Evolutionary conservation across 1,140 invertebrate species (phyloP), one percentile per base, ranked within the genome.

Genomic region (Drosophila malerkotliana): DNA sequence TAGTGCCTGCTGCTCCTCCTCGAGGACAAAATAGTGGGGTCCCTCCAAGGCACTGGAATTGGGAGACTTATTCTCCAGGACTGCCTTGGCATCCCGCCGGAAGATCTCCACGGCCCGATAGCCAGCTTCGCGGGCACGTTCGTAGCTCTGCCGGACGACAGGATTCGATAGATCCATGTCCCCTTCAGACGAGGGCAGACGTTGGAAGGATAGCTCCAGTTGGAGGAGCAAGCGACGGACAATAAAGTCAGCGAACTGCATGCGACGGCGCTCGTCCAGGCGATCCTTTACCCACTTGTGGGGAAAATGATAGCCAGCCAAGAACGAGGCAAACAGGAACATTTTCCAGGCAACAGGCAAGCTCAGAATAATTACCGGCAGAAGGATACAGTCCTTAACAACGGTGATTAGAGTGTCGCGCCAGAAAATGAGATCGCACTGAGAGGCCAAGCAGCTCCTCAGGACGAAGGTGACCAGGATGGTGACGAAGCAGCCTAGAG

Each of bases 171-270:
- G 30, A 1, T 56, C 5, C 4, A 72, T 10, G 7, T 1, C 49
- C 18, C 1, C 15, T 1, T 1, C 12, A 0, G 47, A 41, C 24
- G 55, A 14, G 4, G 57, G 47, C 28, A 57, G 7, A 14, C 14
- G 15, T 3, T 24, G 34, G 30, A 37, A 52, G 32, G 64, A 73
- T 54, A 59, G n/a, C 8, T 74, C 57, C 52, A 82, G 54, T 8
- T 82, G 60, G n/a, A 58, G 39, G 5, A 82, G 12, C 28, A 82
- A 37, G 2, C 79, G 79, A 1, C 79, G 73, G n/a, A 78, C 26
- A 14, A 82, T 74, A 2, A 69, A 82, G 30, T 55, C 34, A 8
- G 56, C 74, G 12, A 34, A 82, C 4, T 2, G 9, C 1, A 6
- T 7, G 60, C 26, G 44, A n/a, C 49, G 32, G 2, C 49, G 3